These are phyloP conservation scores for Turdus rufiventris DNA, from an alignment of 2,113 vertebrate genomes.

Conservation along the genomic window DNA sequence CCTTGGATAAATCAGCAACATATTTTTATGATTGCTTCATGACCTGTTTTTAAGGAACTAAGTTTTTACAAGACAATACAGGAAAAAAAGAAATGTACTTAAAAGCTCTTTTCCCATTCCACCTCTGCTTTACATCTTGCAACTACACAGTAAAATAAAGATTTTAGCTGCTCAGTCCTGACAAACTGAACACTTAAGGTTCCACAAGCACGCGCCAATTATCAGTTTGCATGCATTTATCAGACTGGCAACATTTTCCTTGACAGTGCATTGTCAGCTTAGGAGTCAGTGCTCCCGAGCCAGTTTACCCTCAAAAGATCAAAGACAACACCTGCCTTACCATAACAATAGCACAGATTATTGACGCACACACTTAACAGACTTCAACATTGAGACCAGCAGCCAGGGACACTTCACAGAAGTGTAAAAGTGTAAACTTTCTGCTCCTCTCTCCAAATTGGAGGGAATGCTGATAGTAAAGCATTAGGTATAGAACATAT, in stretches of 20 bases:
- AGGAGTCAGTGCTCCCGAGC: not conserved
- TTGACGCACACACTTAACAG: not conserved
- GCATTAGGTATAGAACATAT: not conserved
- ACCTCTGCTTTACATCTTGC: not conserved
- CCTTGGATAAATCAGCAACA: fast-evolving
- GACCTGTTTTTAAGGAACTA: not conserved
- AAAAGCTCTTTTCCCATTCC: not conserved
- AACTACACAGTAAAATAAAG: not conserved
- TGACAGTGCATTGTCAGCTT: not conserved
- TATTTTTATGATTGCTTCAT: not conserved
- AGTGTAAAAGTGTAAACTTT: not conserved
- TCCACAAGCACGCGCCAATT: not conserved
- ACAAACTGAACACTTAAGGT: not conserved
- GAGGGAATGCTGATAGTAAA: not conserved
- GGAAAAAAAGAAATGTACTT: not conserved
- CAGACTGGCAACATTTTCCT: not conserved
- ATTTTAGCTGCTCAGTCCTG: not conserved
- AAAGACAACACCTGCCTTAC: not conserved
- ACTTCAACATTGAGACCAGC: not conserved
- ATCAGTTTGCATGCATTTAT: fast-evolving
- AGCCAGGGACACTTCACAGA: not conserved
- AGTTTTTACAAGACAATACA: not conserved
- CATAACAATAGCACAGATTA: not conserved
- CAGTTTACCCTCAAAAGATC: not conserved
- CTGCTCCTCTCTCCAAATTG: not conserved